Base-by-base conservation (phyloP, 2,888 invertebrate species). In the Tricholauxania praeusta region DNA sequence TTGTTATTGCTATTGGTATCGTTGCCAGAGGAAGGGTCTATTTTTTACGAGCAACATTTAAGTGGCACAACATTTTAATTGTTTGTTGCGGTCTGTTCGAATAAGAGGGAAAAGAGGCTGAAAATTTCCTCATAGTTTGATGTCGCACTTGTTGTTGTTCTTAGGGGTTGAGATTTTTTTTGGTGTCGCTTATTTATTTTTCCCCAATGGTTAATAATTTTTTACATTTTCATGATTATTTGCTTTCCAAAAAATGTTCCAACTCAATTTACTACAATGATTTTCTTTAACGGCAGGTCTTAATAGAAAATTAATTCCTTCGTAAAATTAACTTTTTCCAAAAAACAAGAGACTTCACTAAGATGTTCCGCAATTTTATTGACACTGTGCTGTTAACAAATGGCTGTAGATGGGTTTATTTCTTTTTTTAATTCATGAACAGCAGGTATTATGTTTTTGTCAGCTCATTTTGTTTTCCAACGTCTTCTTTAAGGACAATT, bases 251-350 rank as follows among this genome's bases (percentile, higher is more conserved):
- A n/a, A 64, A 52, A 62, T 57, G 28, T 62, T 32, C 32, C 55
- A 57, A 68, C 39, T 68, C 57, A 12, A 22, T 57, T 63, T 63
- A 17, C 39, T 63, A 14, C 47, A 17, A 39, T 59, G 8, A 4
- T 59, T 10, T 28, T 8, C 1, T 62, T 62, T 14, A 8, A 63
- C 39, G 19, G 63, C 48, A 17, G 47, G 28, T 71, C 28, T 65
- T 72, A 74, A 73, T 72, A 71, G 65, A 63, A 73, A 73, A 74
- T 66, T 73, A 68, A 73, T 71, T 76, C 67, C 60, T 52, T 72
- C 74, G 72, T 74, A 71, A 76, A 77, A 76, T 76, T 75, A 65
- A 32, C 63, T 71, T 62, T 39, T 22, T 15, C 32, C n/a, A 32
- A n/a, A 62, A 60, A 57, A 48, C 15, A 39, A 19, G 1, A 22